Conservation (phyloP, 2,797 vertebrate genomes). For the Eulemur coronatus region DNA sequence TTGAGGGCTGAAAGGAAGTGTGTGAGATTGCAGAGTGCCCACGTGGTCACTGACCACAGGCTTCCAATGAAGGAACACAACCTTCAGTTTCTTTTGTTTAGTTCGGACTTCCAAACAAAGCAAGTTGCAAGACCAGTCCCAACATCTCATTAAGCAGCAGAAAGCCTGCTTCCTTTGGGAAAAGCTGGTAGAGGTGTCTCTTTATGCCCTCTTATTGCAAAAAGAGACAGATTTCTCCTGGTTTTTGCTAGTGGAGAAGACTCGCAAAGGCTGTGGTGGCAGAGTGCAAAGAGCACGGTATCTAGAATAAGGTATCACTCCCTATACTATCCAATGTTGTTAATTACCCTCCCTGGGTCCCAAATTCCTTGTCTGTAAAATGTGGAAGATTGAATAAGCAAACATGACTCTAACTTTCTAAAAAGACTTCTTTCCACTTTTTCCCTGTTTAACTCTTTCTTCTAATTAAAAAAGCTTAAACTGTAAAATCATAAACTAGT, state of each 20-base stretch:
- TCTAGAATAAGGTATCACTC: neutral
- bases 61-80: neutral
- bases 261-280: neutral
- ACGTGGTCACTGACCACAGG: neutral
- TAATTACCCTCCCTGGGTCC: neutral
- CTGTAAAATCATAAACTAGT: neutral
- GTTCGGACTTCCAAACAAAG: neutral
- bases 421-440: neutral
- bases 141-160: neutral
- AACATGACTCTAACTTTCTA: neutral
- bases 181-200: neutral
- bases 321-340: neutral
- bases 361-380: neutral
- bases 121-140: neutral
- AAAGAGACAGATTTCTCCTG: neutral
- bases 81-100: neutral
- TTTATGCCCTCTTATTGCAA: neutral
- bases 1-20: neutral
- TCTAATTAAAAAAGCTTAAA: neutral
- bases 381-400: neutral
- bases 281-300: neutral
- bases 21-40: neutral
- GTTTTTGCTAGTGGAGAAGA: neutral
- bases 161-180: neutral
- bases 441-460: neutral